These are phyloP conservation scores for Coleophora flavipennella DNA, from an alignment of 2,888 invertebrate species.

Conservation along the genomic window DNA sequence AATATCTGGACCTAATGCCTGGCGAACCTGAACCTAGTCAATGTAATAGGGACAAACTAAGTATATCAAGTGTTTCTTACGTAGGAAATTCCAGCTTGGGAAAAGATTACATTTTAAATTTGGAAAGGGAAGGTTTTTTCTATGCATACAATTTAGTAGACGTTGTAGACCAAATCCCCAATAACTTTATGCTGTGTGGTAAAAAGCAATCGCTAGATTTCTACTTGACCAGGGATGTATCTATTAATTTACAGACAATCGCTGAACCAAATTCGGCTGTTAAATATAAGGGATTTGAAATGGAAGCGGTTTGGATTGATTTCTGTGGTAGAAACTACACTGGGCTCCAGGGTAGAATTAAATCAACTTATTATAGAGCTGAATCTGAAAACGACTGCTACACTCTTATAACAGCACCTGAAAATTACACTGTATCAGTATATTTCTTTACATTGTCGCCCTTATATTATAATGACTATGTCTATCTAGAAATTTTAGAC, in stretches of 20 bases:
- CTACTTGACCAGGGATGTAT: constrained; percentile 33
- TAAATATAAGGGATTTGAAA: constrained; percentile 75
- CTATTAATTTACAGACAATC: constrained; percentile 39
- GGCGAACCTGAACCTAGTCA: constrained; percentile 21
- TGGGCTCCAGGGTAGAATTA: constrained; percentile 78
- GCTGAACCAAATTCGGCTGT: constrained; percentile 23
- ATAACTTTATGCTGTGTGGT: constrained; percentile 36
- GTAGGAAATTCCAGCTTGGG: constrained; percentile 26
- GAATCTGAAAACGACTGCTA: constrained; percentile 61
- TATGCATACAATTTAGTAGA: constrained; percentile 21
- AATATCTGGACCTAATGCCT: constrained; percentile 36
- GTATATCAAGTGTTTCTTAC: not conserved
- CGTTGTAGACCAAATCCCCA: constrained; percentile 18
- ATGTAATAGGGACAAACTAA: constrained; percentile 36
- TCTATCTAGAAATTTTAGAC: constrained; percentile 53
- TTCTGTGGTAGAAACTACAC: constrained; percentile 77
- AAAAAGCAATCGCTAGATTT: constrained; percentile 33
- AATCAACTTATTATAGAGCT: not conserved
- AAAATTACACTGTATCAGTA: constrained; percentile 78
- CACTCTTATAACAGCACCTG: constrained; percentile 76
- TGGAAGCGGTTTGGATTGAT: constrained; percentile 72
- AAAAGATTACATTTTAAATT: constrained; percentile 34
- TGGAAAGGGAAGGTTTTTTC: constrained; percentile 23
- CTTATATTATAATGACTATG: constrained; percentile 30
- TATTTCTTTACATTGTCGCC: constrained; percentile 64